Evolutionary conservation across 1,140 invertebrate species (phyloP).

Genomic region (Drosophila lacertosa): DNA sequence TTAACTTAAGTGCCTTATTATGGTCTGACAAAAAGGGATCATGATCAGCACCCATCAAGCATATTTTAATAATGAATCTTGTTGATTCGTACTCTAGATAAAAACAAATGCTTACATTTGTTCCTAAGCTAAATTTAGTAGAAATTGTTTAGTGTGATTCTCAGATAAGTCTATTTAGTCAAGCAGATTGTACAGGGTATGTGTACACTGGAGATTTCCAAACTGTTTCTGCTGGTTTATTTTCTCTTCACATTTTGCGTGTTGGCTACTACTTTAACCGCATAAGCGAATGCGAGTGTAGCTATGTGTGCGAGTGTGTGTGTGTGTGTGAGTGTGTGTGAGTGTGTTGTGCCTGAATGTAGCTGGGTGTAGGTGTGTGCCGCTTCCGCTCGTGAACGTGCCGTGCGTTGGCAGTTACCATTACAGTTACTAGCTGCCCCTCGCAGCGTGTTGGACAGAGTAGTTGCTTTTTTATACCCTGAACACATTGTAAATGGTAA

Average conservation of each 20-base stretch:
- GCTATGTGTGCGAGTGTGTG: slow-evolving; percentile 7
- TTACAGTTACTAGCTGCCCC: slow-evolving; percentile 26
- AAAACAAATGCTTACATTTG: too few species aligned
- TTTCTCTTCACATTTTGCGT: slow-evolving; percentile 28
- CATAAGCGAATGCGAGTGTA: slow-evolving; percentile 54
- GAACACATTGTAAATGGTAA: too few species aligned
- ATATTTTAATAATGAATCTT: too few species aligned
- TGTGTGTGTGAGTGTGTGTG: slow-evolving; percentile 1
- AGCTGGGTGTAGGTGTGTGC: slow-evolving; percentile 5
- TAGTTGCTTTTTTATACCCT: slow-evolving; percentile 19
- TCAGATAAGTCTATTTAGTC: too few species aligned
- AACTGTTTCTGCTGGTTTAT: slow-evolving; percentile 11
- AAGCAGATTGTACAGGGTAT: slow-evolving; percentile 16
- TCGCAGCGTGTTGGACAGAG: slow-evolving; percentile 20
- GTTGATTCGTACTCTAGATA: too few species aligned
- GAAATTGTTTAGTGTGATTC: too few species aligned
- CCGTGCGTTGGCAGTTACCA: slow-evolving; percentile 42
- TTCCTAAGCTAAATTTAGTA: too few species aligned
- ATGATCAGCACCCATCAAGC: too few species aligned
- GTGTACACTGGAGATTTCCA: background rate
- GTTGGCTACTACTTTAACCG: slow-evolving; percentile 72
- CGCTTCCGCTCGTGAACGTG: slow-evolving; percentile 46
- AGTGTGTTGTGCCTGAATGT: slow-evolving; percentile 11
- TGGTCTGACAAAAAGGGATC: too few species aligned
- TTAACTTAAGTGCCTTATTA: too few species aligned